Conservation (phyloP, 2,888 invertebrate species). For the Drosophila nr. medialis region DNA sequence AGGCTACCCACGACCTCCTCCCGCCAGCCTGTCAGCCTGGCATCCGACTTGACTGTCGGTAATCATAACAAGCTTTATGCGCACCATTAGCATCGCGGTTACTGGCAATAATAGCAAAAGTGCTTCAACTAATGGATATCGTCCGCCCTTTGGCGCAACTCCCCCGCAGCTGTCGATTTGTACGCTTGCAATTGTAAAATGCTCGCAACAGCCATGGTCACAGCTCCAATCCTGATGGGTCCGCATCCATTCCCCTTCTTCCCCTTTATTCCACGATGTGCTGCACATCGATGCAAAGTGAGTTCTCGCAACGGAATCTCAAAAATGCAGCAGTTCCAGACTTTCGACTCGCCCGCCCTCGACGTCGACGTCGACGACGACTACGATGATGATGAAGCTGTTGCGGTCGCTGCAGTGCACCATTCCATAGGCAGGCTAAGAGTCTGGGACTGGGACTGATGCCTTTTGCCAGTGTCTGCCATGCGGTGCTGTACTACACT, state of each 20-base stretch:
- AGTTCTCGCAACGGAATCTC: conserved; percentile 70
- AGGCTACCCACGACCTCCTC: background rate
- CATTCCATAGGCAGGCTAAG: conserved; percentile 24
- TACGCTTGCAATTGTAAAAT: conserved; percentile 63
- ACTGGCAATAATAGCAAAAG: conserved; percentile 69
- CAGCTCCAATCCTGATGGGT: conserved; percentile 9
- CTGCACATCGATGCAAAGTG: conserved; percentile 60
- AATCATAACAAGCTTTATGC: conserved; percentile 78
- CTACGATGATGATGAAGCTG: conserved; percentile 69
- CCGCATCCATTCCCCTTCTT: background rate
- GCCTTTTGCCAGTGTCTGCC: conserved; percentile 24
- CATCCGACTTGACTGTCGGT: conserved; percentile 28
- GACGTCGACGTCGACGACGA: background rate
- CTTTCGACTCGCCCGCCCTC: conserved; percentile 43
- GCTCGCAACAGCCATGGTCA: conserved; percentile 36
- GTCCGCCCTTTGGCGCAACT: conserved; percentile 10
- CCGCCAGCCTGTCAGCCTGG: conserved; percentile 13
- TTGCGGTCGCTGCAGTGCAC: conserved; percentile 61
- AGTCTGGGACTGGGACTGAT: conserved; percentile 13
- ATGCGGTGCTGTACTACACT: conserved; percentile 28
- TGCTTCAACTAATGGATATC: conserved; percentile 74
- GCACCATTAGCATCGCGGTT: conserved; percentile 76
- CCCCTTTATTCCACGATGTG: conserved; percentile 1
- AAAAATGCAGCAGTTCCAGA: conserved; percentile 72
- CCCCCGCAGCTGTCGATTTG: conserved; percentile 9